Evolutionary conservation across 2,888 invertebrate genomes (phyloP), one percentile per base, ranked within the genome.

Genomic region (Lapara coniferarum): DNA sequence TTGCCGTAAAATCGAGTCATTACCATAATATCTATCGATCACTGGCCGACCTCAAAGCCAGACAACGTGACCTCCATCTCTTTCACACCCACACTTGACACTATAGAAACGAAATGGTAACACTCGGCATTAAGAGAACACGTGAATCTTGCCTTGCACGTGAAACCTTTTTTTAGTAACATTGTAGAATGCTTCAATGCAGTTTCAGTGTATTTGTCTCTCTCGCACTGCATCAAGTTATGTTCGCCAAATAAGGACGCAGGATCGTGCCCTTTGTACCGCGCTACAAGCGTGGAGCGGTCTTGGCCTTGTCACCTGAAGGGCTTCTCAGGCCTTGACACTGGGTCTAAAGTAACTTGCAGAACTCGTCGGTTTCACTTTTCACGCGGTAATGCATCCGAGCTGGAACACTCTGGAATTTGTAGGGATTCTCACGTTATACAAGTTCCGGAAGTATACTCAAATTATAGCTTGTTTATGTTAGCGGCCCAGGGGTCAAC

Each of bases 251-350:
- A 63, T 46, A 63, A 63, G 63, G 49, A 49, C 49, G 7, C 49
- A 19, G 49, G 63, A 63, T 13, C 12, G 14, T 19, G 63, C 63
- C 49, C 63, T 63, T 49, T 63, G 49, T 49, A 19, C 49, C 46
- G 13, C 63, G 63, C 63, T 63, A 63, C 12, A 49, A 63, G 13
- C 49, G 63, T 63, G 37, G 37, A n/a, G 25, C 74, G 78, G 70
- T 81, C 84, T 84, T 85, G 84, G 78, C 85, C 84, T 85, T 85
- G 83, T 68, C 77, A 76, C 75, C 76, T 83, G 78, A 69, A 80
- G 77, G 85, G 85, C 74, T 85, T 85, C 85, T 51, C 59, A 66
- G 63, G 52, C 69, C 67, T 70, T 71, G 70, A 73, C 74, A 57
- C 66, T 69, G 67, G 46, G 53, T 69, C 57, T 67, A 66, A 46